phyloP scores from a whole-genome alignment of 2,113 vertebrate species.

The Ornithorhynchus anatinus region DNA sequence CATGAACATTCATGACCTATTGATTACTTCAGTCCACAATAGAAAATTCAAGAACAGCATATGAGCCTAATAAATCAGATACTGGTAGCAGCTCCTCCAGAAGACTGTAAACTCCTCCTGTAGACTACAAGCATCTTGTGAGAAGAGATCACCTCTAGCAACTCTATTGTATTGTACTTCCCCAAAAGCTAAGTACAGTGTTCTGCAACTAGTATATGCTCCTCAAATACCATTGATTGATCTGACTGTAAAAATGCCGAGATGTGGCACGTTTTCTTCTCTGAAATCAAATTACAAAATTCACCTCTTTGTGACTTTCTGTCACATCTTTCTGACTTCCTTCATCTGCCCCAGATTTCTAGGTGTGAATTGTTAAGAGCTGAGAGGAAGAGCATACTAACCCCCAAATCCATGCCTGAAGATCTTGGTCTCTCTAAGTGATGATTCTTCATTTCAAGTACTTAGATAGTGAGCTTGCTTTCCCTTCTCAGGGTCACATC shows the following conservation, averaged over 20 bases:
- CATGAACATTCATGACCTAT: neutral
- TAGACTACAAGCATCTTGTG: too few relatives aligned
- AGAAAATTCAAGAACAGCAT: neutral
- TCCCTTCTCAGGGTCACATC: too few relatives aligned
- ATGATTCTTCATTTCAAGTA: neutral
- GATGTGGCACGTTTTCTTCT: too few relatives aligned
- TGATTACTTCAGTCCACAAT: neutral
- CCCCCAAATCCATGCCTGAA: neutral
- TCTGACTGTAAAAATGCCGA: too few relatives aligned
- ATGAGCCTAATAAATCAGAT: neutral
- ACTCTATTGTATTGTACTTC: too few relatives aligned
- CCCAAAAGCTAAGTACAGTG: too few relatives aligned
- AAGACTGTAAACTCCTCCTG: too few relatives aligned
- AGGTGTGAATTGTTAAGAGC: neutral
- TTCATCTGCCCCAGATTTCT: slow-evolving; percentile 24
- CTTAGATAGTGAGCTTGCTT: too few relatives aligned
- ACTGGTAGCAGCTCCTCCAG: too few relatives aligned
- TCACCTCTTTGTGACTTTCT: slow-evolving; percentile 32
- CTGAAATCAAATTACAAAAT: neutral
- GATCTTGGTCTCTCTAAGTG: neutral
- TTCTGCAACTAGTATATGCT: too few relatives aligned
- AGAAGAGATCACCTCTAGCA: too few relatives aligned
- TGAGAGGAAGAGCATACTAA: neutral
- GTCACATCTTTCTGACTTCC: slow-evolving; percentile 35
- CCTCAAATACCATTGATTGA: too few relatives aligned